A percentile compares a stretch with the other conserved stretches of the same genome.
These are phyloP conservation scores for Thamnophis sirtalis DNA, from an alignment of 2,113 vertebrate species.

Conservation along the genomic window DNA sequence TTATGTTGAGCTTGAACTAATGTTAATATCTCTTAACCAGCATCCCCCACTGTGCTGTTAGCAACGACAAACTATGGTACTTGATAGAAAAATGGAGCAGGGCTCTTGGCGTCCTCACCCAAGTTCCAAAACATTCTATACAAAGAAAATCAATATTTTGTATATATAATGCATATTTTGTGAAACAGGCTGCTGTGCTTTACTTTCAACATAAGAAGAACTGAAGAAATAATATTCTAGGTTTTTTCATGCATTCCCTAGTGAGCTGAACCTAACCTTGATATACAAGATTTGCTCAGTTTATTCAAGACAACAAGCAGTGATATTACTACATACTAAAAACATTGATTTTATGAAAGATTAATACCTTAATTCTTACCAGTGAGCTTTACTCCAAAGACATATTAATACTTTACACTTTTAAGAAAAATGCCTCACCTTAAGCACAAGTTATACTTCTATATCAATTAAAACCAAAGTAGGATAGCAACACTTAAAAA, in stretches of 20 bases:
- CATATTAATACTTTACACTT: not conserved
- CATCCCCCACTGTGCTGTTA: not conserved
- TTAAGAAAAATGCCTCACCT: not conserved
- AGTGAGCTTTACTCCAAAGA: not conserved
- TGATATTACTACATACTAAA: not conserved
- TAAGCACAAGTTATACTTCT: not conserved
- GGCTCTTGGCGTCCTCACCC: not conserved
- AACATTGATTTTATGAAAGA: not conserved
- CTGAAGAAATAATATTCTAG: not conserved
- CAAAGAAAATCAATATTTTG: not conserved
- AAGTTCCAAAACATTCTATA: not conserved
- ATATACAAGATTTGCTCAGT: not conserved
- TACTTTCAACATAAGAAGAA: not conserved
- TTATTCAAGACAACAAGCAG: not conserved
- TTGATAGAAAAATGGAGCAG: not conserved
- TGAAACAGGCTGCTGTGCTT: not conserved
- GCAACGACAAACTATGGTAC: not conserved
- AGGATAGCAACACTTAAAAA: not conserved
- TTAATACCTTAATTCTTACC: not conserved
- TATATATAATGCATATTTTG: not conserved
- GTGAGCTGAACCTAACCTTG: not conserved
- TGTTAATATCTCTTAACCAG: not conserved
- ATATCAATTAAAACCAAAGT: not conserved
- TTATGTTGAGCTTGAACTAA: not conserved
- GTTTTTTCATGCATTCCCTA: not conserved